Evolutionary conservation across 23 tunicate genomes (phyloP).

Genomic region (Diplosoma virens): DNA sequence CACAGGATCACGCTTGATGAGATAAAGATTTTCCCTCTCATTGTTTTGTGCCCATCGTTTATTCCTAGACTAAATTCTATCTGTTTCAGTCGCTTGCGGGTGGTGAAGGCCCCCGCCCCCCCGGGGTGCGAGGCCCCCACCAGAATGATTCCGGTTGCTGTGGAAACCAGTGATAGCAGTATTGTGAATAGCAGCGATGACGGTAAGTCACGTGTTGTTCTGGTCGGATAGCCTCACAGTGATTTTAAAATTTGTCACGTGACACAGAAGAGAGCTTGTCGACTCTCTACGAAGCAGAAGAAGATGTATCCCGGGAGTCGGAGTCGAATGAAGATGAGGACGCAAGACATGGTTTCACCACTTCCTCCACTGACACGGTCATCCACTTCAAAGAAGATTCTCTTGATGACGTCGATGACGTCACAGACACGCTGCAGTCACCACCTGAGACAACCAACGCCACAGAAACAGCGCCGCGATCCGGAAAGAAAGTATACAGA

Average conservation of each 20-base stretch:
- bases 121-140: conserved; percentile 61
- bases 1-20: too few relatives aligned
- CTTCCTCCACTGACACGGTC: conserved; percentile 25
- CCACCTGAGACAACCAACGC: not conserved
- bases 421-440: not conserved
- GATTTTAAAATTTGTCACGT: too few relatives aligned
- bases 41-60: too few relatives aligned
- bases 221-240: too few relatives aligned
- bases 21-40: too few relatives aligned
- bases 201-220: conserved; percentile 10
- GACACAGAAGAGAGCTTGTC: conserved; percentile 67
- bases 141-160: conserved; percentile 47
- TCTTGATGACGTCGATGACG: conserved; percentile 50
- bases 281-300: conserved; percentile 85
- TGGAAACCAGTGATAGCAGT: conserved; percentile 48
- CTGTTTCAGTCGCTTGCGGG: conserved; percentile 12
- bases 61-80: too few relatives aligned
- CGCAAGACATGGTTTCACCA: conserved; percentile 19
- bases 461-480: conserved; percentile 1
- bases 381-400: conserved; percentile 47
- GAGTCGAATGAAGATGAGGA: conserved; percentile 31
- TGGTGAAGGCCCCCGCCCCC: conserved; percentile 61
- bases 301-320: conserved; percentile 19
- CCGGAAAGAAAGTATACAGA: conserved; percentile 25
- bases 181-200: conserved; percentile 48